Percentiles rank a stretch among this genome's conserved stretches.
Conservation (phyloP, 2,888 invertebrate species). For the Eupithecia subumbrata region DNA sequence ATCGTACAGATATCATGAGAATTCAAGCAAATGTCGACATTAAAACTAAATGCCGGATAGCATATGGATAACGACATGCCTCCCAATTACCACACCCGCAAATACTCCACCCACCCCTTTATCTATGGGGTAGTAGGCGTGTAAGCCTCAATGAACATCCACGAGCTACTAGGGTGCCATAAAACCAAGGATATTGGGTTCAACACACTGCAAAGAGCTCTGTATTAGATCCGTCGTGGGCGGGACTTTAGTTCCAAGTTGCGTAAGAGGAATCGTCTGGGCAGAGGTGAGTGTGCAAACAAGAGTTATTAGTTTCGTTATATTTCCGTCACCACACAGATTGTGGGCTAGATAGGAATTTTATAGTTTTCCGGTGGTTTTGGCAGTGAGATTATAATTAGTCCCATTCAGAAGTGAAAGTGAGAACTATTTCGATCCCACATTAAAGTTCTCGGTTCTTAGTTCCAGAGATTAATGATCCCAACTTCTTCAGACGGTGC, state of each 20-base stretch:
- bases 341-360: slow-evolving; percentile 30
- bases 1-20: not conserved
- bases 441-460: slow-evolving; percentile 15
- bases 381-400: slow-evolving; percentile 23
- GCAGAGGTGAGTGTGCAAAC: slow-evolving; percentile 41
- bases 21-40: not conserved
- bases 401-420: slow-evolving; percentile 26
- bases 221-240: slow-evolving; percentile 42
- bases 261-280: slow-evolving; percentile 40
- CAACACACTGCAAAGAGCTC: slow-evolving; percentile 42
- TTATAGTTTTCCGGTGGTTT: slow-evolving; percentile 33
- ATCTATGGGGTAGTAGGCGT: slow-evolving; percentile 51
- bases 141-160: slow-evolving; percentile 49
- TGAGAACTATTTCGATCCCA: slow-evolving; percentile 19
- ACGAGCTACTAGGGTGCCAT: slow-evolving; percentile 44
- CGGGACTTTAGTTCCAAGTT: slow-evolving; percentile 40
- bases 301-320: slow-evolving; percentile 39
- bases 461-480: slow-evolving; percentile 37
- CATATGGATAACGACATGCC: not conserved
- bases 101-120: slow-evolving; percentile 14
- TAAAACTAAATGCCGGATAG: not conserved
- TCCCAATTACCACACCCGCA: not conserved
- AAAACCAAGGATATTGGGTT: slow-evolving; percentile 44
- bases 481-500: slow-evolving; percentile 30
- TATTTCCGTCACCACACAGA: slow-evolving; percentile 35